Evolutionary conservation across 2,113 vertebrate genomes (phyloP).

Genomic region (Myiopsitta monachus): DNA sequence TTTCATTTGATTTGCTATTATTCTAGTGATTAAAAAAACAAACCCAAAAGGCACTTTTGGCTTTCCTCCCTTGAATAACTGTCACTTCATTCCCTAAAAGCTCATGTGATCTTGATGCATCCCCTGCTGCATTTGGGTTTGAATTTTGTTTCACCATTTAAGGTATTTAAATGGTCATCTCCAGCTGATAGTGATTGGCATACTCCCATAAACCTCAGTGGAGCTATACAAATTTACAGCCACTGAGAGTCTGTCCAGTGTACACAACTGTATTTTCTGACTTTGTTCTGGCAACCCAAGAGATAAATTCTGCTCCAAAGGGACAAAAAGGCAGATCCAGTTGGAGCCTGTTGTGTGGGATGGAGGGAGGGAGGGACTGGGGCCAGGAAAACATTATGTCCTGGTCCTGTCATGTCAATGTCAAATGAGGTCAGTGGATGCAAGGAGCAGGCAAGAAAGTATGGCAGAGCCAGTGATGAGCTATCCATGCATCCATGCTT

Average conservation of each 20-base stretch:
- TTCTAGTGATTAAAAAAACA: neutral
- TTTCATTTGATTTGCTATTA: neutral
- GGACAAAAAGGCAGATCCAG: neutral
- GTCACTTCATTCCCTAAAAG: neutral
- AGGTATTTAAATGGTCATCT: neutral
- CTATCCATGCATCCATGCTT: neutral
- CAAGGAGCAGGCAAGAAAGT: neutral
- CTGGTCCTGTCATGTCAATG: rapidly evolving
- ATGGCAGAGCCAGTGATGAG: neutral
- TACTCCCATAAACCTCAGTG: neutral
- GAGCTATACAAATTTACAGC: neutral
- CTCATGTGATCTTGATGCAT: neutral
- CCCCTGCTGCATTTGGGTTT: neutral
- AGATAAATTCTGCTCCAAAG: neutral
- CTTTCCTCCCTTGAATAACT: neutral
- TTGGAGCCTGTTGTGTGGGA: neutral
- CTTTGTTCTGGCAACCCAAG: neutral
- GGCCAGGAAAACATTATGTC: neutral
- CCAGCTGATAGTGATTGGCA: neutral
- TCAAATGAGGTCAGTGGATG: neutral
- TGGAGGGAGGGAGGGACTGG: neutral
- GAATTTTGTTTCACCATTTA: neutral
- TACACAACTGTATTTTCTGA: neutral
- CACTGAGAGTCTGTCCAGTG: neutral
- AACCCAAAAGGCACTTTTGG: neutral